Conservation (phyloP, 1,140 invertebrate genomes). For the Drosophila kikkawai region DNA sequence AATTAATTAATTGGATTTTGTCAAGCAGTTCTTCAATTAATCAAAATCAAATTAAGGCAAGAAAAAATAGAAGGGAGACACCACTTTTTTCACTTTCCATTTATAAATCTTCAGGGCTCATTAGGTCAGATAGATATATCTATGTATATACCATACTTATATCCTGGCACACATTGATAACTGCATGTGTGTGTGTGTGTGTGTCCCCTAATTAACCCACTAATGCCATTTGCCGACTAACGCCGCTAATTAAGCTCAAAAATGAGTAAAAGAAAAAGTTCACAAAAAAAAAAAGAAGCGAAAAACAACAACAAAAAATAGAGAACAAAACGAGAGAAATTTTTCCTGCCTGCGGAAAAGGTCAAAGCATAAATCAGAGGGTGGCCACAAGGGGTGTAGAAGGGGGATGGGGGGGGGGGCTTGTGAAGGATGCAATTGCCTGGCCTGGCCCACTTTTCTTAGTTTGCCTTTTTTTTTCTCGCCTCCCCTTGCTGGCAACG, state of each 20-base stretch:
- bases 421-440: conserved; percentile 64
- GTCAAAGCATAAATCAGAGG: conserved; percentile 80
- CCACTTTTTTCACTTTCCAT: conserved; percentile 3
- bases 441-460: conserved; percentile 65
- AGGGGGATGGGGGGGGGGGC: too few species aligned
- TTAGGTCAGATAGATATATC: conserved; percentile 42
- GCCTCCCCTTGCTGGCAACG: not conserved
- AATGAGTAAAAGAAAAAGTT: conserved; percentile 40
- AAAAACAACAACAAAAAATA: conserved; percentile 7
- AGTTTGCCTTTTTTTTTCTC: not conserved
- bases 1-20: conserved; percentile 49
- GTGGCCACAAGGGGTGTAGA: not conserved
- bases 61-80: conserved; percentile 1
- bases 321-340: conserved; percentile 49
- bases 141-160: conserved; percentile 6
- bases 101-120: conserved; percentile 49
- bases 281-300: conserved; percentile 8
- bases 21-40: conserved; percentile 38
- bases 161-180: conserved; percentile 70
- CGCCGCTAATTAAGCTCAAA: conserved; percentile 76
- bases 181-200: conserved; percentile 17
- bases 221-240: conserved; percentile 74
- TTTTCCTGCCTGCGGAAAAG: conserved; percentile 73
- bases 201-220: conserved; percentile 72
- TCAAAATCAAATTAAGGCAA: conserved; percentile 52